phyloP scores from a whole-genome alignment of 2,113 vertebrate species.

The Ornithorhynchus anatinus region DNA sequence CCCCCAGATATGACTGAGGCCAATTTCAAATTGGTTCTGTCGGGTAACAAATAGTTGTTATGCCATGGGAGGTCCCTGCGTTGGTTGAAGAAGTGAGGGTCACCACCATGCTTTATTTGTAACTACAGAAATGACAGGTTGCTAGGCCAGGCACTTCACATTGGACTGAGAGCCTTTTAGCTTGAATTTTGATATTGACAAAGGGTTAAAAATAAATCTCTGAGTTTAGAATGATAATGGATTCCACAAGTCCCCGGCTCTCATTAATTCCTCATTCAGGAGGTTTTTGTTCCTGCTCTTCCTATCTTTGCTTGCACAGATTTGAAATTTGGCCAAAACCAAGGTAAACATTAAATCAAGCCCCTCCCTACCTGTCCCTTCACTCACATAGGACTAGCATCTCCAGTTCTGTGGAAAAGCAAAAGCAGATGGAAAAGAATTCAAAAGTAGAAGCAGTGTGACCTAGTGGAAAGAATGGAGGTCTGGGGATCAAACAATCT shows the following conservation, averaged over 20 bases:
- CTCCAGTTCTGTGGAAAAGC: neutral
- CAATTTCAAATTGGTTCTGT: too few species aligned
- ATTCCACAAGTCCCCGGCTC: slow-evolving; percentile 37
- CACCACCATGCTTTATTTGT: neutral
- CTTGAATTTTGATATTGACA: neutral
- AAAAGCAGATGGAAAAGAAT: neutral
- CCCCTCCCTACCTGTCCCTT: slow-evolving; percentile 40
- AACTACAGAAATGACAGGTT: neutral
- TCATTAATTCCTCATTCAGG: slow-evolving; percentile 46
- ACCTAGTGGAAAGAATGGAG: too few species aligned
- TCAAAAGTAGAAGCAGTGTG: neutral
- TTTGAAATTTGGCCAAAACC: slow-evolving; percentile 36
- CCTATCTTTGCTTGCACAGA: slow-evolving; percentile 30
- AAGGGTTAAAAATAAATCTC: slow-evolving; percentile 48
- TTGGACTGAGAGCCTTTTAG: neutral
- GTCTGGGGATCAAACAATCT: too few species aligned
- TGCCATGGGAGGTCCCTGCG: neutral
- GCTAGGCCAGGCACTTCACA: neutral
- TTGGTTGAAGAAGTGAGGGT: neutral
- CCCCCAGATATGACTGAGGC: too few species aligned
- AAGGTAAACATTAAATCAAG: slow-evolving; percentile 34
- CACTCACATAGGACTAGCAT: slow-evolving; percentile 23
- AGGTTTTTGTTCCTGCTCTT: slow-evolving; percentile 22
- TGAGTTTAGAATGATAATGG: slow-evolving; percentile 12
- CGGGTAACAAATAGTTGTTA: neutral